Conservation (phyloP, 1,140 invertebrate genomes). For the Harpegnathos saltator region DNA sequence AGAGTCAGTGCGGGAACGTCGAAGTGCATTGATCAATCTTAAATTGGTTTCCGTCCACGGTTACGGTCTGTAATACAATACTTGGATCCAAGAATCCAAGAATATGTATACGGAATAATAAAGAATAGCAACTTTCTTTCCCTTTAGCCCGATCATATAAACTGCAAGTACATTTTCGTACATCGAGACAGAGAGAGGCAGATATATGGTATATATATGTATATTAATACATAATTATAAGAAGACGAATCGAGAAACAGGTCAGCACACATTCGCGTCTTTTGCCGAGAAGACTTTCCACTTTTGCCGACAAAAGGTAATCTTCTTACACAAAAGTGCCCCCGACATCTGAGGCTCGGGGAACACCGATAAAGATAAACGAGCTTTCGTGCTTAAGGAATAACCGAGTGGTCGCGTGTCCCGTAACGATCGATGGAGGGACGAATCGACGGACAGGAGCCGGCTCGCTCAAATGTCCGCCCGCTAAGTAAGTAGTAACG, state of each 20-base stretch:
- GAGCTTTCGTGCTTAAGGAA: constrained; percentile 56
- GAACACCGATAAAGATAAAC: constrained; percentile 59
- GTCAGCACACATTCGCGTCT: neutral
- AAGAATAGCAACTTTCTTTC: constrained; percentile 43
- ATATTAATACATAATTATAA: neutral
- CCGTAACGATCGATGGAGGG: constrained; percentile 53
- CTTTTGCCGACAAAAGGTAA: constrained; percentile 50
- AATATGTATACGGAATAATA: constrained; percentile 37
- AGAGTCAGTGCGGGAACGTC: constrained; percentile 18
- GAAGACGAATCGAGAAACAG: neutral
- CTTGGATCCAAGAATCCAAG: too few relatives aligned
- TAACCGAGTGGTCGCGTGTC: constrained; percentile 52
- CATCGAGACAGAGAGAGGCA: neutral
- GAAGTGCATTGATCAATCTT: constrained; percentile 39
- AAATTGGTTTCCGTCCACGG: constrained; percentile 33
- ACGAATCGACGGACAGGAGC: constrained; percentile 33
- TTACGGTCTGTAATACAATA: too few relatives aligned
- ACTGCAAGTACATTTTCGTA: neutral
- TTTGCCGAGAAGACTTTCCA: constrained; percentile 41
- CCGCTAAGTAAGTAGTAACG: constrained; percentile 52
- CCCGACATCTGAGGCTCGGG: constrained; percentile 36
- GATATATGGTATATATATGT: neutral
- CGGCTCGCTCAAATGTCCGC: constrained; percentile 23
- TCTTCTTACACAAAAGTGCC: constrained; percentile 57
- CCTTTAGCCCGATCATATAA: constrained; percentile 8